These are phyloP conservation scores for Salmo trutta DNA, from an alignment of 2,797 vertebrate species.

Conservation along the genomic window DNA sequence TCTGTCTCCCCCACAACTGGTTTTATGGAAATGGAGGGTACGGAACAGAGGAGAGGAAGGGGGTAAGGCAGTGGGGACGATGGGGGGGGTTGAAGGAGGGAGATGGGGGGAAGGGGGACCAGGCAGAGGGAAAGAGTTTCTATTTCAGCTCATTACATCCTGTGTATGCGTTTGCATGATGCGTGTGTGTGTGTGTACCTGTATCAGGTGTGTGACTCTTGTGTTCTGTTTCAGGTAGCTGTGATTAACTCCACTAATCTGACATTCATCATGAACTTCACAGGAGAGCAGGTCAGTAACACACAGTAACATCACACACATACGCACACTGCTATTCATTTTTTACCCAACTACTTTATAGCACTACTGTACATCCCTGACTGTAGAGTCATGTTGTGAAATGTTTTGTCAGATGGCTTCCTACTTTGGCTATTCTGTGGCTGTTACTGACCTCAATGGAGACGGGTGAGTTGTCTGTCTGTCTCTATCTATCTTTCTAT, in stretches of 20 bases:
- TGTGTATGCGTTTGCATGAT: conserved; percentile 21
- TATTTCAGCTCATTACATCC: conserved; percentile 26
- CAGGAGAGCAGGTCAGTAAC: conserved; percentile 89
- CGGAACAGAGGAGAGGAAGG: background rate
- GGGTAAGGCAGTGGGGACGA: background rate
- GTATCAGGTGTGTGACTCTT: conserved; percentile 9
- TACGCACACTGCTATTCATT: background rate
- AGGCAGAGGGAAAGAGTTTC: conserved; percentile 17
- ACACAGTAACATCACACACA: background rate
- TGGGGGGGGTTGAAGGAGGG: conserved; percentile 32
- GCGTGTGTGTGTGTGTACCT: conserved; percentile 7
- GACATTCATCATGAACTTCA: conserved; percentile 95
- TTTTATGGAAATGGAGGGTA: conserved; percentile 50
- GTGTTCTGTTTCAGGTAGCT: conserved; percentile 81
- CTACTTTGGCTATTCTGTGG: conserved; percentile 96
- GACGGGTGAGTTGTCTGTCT: conserved; percentile 83
- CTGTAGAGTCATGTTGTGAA: background rate
- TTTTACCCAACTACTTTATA: conserved; percentile 22
- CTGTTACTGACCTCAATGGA: conserved; percentile 92
- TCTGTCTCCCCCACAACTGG: conserved; percentile 54
- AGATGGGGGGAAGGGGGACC: conserved; percentile 43
- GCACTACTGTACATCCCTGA: conserved; percentile 25
- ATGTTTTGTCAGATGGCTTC: conserved; percentile 88
- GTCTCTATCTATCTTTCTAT: background rate
- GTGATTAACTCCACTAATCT: conserved; percentile 94